These are phyloP conservation scores for Cygnus olor DNA, from an alignment of 2,797 vertebrate species.

Conservation along the genomic window DNA sequence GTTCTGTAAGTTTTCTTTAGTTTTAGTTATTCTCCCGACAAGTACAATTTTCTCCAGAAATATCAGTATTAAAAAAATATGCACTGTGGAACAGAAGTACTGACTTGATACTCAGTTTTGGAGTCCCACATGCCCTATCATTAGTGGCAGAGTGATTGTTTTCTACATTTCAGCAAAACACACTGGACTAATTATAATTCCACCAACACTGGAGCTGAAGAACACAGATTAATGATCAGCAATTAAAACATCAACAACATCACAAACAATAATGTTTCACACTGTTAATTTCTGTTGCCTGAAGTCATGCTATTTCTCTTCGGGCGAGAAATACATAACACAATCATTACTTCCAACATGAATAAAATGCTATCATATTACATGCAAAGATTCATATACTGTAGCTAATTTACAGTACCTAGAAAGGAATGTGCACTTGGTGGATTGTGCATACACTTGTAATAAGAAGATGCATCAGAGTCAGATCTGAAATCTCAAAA, in stretches of 20 bases:
- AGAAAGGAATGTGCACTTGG: not conserved
- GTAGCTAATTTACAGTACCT: slow-evolving; percentile 19
- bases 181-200: slow-evolving; percentile 67
- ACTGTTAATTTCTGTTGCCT: slow-evolving; percentile 60
- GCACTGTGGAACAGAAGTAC: not conserved
- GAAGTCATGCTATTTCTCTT: slow-evolving; percentile 52
- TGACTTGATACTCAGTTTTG: slow-evolving; percentile 27
- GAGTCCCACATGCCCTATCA: slow-evolving; percentile 50
- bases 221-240: slow-evolving; percentile 61
- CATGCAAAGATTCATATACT: slow-evolving; percentile 16
- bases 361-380: slow-evolving; percentile 29
- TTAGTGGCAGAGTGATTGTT: slow-evolving; percentile 64
- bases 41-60: slow-evolving; percentile 19
- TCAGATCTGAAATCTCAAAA: slow-evolving; percentile 6
- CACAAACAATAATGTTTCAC: slow-evolving; percentile 63
- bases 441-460: not conserved
- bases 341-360: slow-evolving; percentile 35
- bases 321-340: slow-evolving; percentile 45
- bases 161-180: slow-evolving; percentile 65
- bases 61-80: not conserved
- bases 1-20: not conserved
- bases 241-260: slow-evolving; percentile 66
- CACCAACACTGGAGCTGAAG: slow-evolving; percentile 38
- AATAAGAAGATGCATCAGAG: not conserved
- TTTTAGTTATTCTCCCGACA: not conserved